A percentile compares a stretch with the other conserved stretches of the same genome.
Conservation (phyloP, 2,797 vertebrate genomes). For the Hydrocynus forskahlii region DNA sequence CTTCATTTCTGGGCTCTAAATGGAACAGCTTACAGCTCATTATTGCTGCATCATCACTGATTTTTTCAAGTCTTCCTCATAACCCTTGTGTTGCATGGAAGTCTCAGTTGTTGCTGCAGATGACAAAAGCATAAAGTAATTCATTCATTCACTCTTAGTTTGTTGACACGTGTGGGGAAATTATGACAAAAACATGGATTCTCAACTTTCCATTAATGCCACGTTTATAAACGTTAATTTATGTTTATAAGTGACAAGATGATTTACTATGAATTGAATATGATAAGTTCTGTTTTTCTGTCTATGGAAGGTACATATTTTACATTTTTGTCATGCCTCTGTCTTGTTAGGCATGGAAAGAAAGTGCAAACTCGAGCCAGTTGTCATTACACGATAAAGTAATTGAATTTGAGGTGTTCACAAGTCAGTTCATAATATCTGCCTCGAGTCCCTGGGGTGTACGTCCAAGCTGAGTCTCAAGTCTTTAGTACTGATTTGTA, state of each 20-base stretch:
- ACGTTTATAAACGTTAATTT: too few species aligned
- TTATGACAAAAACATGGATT: background rate
- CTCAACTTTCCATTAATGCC: background rate
- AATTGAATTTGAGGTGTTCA: too few species aligned
- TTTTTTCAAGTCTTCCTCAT: background rate
- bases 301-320: background rate
- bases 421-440: too few species aligned
- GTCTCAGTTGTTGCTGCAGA: background rate
- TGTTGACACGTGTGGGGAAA: background rate
- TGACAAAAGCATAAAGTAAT: background rate
- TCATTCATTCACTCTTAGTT: background rate
- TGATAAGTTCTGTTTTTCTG: background rate
- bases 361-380: background rate
- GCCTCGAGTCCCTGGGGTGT: too few species aligned
- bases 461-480: too few species aligned
- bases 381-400: too few species aligned
- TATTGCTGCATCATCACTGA: background rate
- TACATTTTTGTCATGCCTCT: background rate
- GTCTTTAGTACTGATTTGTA: too few species aligned
- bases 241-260: background rate
- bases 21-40: background rate
- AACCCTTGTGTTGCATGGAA: background rate
- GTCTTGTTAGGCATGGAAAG: background rate
- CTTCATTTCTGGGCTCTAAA: background rate
- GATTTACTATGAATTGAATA: background rate